Evolutionary conservation across 2,888 invertebrate species (phyloP).

Genomic region (Xylophagus ater): DNA sequence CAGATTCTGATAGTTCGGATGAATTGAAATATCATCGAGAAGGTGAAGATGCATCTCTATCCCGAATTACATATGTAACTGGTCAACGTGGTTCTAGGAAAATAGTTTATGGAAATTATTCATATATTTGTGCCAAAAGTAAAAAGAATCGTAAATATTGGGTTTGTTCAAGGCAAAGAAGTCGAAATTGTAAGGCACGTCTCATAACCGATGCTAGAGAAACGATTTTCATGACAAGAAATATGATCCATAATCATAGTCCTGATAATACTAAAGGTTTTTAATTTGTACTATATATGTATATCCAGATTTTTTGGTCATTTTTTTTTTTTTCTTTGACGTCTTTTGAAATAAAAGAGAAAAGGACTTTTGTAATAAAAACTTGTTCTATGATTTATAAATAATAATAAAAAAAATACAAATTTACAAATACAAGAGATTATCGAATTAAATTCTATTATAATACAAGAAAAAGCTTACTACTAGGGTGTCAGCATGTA

Average conservation of each 20-base stretch:
- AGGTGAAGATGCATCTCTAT: no score
- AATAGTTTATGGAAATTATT: conserved; percentile 26
- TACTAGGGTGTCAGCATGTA: no score
- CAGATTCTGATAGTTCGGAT: no score
- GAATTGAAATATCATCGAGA: no score
- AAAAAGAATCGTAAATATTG: conserved; percentile 30
- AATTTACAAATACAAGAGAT: no score
- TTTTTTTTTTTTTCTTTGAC: background rate
- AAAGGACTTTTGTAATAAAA: no score
- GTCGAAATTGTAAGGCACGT: conserved; percentile 30
- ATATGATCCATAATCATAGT: conserved; percentile 27
- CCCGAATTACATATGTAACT: conserved; percentile 22
- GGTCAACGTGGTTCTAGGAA: conserved; percentile 32
- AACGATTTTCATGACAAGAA: conserved; percentile 24
- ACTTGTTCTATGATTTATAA: no score
- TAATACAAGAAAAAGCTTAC: no score
- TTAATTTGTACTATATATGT: background rate
- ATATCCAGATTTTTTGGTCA: background rate
- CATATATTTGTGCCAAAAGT: conserved; percentile 29
- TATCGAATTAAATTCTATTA: no score
- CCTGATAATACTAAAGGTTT: conserved; percentile 1
- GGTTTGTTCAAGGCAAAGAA: conserved; percentile 32
- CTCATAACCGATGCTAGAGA: conserved; percentile 27
- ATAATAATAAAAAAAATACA: no score
- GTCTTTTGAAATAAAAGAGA: no score